Evolutionary conservation across 2,888 invertebrate genomes (phyloP).

Genomic region (Drosophila subsilvestris): DNA sequence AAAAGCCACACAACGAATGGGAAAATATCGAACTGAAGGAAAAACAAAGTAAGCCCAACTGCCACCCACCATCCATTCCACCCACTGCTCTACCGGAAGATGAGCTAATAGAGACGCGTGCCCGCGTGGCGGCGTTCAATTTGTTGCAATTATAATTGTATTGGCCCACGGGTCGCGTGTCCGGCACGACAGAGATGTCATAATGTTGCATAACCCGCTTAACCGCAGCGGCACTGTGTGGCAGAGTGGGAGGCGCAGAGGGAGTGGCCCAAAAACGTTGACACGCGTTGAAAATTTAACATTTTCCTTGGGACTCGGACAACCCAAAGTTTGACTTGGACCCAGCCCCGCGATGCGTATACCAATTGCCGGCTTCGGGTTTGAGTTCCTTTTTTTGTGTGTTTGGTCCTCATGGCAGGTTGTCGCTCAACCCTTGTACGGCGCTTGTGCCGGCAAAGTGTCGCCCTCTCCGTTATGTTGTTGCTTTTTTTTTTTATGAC

Average conservation of each 20-base stretch:
- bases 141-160: conserved; percentile 84
- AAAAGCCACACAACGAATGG: conserved; percentile 22
- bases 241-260: conserved; percentile 16
- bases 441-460: conserved; percentile 61
- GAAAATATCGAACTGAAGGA: conserved; percentile 42
- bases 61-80: conserved; percentile 19
- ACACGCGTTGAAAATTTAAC: conserved; percentile 62
- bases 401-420: conserved; percentile 56
- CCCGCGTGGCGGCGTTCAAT: conserved; percentile 82
- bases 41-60: conserved; percentile 50
- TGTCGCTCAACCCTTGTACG: conserved; percentile 68
- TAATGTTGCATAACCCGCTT: conserved; percentile 78
- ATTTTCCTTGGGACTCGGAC: conserved; percentile 43
- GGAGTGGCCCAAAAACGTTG: conserved; percentile 55
- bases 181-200: conserved; percentile 52
- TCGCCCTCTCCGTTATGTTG: conserved; percentile 48
- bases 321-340: conserved; percentile 70
- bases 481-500: conserved; percentile 67
- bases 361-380: too few species aligned
- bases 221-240: conserved; percentile 53
- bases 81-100: conserved; percentile 70
- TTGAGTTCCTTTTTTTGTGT: conserved; percentile 32
- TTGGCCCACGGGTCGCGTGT: conserved; percentile 68
- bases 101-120: conserved; percentile 83
- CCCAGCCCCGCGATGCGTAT: too few species aligned